Conservation (phyloP, 2,797 vertebrate species). For the Thalassophryne amazonica region DNA sequence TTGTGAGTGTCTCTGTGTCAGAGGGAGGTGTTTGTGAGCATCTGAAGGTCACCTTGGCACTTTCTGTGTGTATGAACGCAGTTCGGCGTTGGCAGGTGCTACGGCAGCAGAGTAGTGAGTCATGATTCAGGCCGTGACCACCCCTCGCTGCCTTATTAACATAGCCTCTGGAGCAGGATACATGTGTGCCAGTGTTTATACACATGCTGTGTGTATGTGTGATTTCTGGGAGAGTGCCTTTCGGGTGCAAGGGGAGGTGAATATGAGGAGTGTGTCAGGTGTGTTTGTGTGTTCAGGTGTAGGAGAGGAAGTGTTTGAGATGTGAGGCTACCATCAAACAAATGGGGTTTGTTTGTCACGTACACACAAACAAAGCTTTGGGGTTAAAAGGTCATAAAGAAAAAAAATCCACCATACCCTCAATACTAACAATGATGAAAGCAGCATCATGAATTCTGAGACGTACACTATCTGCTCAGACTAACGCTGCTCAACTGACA, state of each 20-base stretch:
- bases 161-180: slow-evolving; percentile 9
- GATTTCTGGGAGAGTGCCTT: slow-evolving; percentile 7
- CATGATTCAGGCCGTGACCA: slow-evolving; percentile 16
- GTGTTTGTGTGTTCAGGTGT: slow-evolving; percentile 18
- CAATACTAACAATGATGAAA: too few species aligned
- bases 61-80: neutral
- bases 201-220: slow-evolving; percentile 6
- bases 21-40: slow-evolving; percentile 20
- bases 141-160: slow-evolving; percentile 14
- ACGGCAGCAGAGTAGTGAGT: slow-evolving; percentile 29
- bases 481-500: too few species aligned
- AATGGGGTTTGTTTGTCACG: too few species aligned
- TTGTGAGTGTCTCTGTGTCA: neutral
- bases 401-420: too few species aligned
- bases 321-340: slow-evolving; percentile 10
- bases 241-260: slow-evolving; percentile 6
- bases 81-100: slow-evolving; percentile 24
- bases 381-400: too few species aligned
- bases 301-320: slow-evolving; percentile 10
- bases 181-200: slow-evolving; percentile 8
- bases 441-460: too few species aligned
- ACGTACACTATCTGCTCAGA: too few species aligned
- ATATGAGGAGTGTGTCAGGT: slow-evolving; percentile 6
- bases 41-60: slow-evolving; percentile 52
- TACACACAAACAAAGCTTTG: neutral